Conservation (phyloP, 2,888 invertebrate genomes). For the Hecatera dysodea region DNA sequence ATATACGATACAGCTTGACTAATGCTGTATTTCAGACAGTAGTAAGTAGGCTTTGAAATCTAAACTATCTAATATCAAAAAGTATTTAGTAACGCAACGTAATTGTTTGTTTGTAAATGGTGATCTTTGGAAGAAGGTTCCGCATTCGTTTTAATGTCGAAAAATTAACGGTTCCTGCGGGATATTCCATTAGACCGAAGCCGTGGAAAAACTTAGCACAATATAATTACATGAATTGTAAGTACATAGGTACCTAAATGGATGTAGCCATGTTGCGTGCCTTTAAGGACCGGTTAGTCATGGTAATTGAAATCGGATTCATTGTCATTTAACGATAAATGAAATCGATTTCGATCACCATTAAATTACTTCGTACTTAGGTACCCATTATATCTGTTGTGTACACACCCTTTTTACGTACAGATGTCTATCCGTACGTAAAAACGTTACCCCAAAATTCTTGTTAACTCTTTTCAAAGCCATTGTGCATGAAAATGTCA, state of each 20-base stretch:
- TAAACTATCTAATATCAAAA: neutral
- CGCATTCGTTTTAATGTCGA: too few relatives aligned
- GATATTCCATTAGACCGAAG: neutral
- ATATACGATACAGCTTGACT: neutral
- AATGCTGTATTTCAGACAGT: neutral
- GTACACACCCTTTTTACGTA: neutral
- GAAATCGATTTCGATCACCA: slow-evolving; percentile 38
- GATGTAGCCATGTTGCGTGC: neutral
- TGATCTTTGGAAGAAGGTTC: too few relatives aligned
- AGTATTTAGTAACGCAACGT: neutral
- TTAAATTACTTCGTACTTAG: slow-evolving; percentile 18
- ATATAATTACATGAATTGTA: neutral
- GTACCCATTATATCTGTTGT: neutral
- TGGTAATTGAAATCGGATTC: slow-evolving; percentile 34
- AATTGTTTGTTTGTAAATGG: too few relatives aligned
- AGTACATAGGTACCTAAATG: neutral
- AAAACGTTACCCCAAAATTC: neutral
- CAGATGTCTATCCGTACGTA: too few relatives aligned
- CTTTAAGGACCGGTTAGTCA: slow-evolving; percentile 20
- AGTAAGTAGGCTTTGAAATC: too few relatives aligned
- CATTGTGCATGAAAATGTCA: slow-evolving; percentile 9
- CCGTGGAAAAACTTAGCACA: neutral
- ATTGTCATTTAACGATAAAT: slow-evolving; percentile 29
- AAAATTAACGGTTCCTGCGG: too few relatives aligned
- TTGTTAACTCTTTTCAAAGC: slow-evolving; percentile 2